phyloP scores from a whole-genome alignment of 2,113 vertebrate genomes.

The Oceanites oceanicus region DNA sequence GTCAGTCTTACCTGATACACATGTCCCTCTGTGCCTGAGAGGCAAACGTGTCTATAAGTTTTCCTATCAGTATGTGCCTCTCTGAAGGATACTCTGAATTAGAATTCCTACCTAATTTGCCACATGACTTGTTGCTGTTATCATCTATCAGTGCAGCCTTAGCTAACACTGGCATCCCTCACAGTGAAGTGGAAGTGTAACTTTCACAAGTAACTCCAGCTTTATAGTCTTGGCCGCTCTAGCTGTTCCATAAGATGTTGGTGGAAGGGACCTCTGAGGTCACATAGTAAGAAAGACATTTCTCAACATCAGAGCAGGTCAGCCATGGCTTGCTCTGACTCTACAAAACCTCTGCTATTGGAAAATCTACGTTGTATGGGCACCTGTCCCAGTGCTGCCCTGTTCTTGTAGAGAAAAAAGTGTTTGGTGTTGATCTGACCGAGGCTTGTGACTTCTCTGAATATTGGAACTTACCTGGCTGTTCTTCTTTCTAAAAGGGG shows the following conservation, averaged over 20 bases:
- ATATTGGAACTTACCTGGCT: not conserved
- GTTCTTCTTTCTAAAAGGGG: not conserved
- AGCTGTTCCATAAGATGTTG: not conserved
- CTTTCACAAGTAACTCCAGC: not conserved
- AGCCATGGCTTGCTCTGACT: not conserved
- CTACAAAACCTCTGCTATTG: not conserved
- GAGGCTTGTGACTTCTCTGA: not conserved
- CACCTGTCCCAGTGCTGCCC: not conserved
- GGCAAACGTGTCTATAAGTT: fast-evolving
- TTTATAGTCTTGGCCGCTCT: not conserved
- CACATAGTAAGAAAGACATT: not conserved
- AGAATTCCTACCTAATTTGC: not conserved
- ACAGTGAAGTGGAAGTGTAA: not conserved
- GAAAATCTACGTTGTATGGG: fast-evolving
- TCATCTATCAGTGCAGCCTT: not conserved
- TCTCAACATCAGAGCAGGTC: not conserved
- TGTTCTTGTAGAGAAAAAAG: not conserved
- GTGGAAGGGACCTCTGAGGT: not conserved
- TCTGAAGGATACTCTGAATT: not conserved
- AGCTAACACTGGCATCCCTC: not conserved
- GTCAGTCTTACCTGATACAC: not conserved
- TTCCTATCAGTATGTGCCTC: not conserved
- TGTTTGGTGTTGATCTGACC: not conserved
- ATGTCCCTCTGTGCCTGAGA: not conserved
- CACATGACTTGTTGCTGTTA: not conserved